Conservation (phyloP, 2,888 invertebrate genomes). For the Venustoraphidia nigricollis region DNA sequence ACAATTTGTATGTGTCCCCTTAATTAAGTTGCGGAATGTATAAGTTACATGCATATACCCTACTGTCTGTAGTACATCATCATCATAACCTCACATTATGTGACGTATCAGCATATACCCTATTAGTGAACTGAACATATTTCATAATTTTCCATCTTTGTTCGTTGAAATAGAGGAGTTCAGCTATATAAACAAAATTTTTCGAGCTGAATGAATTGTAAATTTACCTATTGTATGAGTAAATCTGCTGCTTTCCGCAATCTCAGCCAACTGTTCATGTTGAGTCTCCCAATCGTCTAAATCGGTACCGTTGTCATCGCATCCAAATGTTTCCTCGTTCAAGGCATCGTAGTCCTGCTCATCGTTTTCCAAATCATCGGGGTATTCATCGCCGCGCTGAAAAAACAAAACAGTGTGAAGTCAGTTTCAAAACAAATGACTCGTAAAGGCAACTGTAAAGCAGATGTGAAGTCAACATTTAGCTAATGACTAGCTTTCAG, state of each 20-base stretch:
- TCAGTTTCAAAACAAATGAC: conserved; percentile 12
- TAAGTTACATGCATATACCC: too few species aligned
- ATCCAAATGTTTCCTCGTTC: conserved; percentile 86
- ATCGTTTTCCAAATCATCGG: conserved; percentile 39
- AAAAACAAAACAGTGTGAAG: conserved; percentile 18
- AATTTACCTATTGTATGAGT: conserved; percentile 20
- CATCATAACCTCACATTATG: too few species aligned
- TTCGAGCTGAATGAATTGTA: not conserved
- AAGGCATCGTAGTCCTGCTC: conserved; percentile 83
- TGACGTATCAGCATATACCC: too few species aligned
- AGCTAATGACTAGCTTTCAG: too few species aligned
- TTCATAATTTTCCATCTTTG: too few species aligned
- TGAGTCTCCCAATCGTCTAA: conserved; percentile 57
- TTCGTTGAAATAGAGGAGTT: not conserved
- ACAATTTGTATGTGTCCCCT: too few species aligned
- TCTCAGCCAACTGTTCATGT: conserved; percentile 50
- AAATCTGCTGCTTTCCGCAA: conserved; percentile 33
- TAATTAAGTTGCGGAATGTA: too few species aligned
- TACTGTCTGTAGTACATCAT: too few species aligned
- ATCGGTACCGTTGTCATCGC: conserved; percentile 37
- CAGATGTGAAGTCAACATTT: too few species aligned
- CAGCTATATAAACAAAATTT: not conserved
- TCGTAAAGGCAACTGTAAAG: too few species aligned
- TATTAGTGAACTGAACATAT: too few species aligned
- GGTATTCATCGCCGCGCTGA: conserved; percentile 46